Conservation (phyloP, 1,140 invertebrate species). For the Cotesia glomerata region DNA sequence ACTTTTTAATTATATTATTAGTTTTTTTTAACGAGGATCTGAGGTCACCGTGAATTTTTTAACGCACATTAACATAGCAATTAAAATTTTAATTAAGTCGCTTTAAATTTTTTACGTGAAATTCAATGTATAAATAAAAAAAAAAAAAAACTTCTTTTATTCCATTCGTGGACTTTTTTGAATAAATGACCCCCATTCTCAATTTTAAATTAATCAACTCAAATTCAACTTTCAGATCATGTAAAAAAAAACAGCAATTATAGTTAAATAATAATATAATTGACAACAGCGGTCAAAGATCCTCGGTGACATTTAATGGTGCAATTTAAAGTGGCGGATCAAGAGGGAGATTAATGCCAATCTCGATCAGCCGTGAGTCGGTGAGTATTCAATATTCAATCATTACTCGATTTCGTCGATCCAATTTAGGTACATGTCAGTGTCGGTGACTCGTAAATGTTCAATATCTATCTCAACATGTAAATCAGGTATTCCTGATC, state of each 20-base stretch:
- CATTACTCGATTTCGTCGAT: slow-evolving; percentile 13
- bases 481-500: no score
- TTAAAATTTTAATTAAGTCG: no score
- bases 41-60: no score
- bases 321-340: slow-evolving; percentile 13
- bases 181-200: no score
- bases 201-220: not conserved
- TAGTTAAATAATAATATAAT: not conserved
- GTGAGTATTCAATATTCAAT: not conserved
- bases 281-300: not conserved
- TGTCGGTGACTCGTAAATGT: not conserved
- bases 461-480: not conserved
- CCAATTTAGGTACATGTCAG: slow-evolving; percentile 20
- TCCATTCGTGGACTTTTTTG: no score
- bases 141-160: no score
- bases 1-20: no score
- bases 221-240: not conserved
- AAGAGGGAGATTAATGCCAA: slow-evolving; percentile 14
- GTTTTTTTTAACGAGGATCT: no score
- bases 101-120: no score
- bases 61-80: no score
- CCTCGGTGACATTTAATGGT: slow-evolving; percentile 4
- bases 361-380: not conserved
- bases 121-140: no score
- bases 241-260: not conserved